Evolutionary conservation across 2,888 invertebrate genomes (phyloP), one percentile per base, ranked within the genome.

Genomic region (Bruchidius siliquastri): DNA sequence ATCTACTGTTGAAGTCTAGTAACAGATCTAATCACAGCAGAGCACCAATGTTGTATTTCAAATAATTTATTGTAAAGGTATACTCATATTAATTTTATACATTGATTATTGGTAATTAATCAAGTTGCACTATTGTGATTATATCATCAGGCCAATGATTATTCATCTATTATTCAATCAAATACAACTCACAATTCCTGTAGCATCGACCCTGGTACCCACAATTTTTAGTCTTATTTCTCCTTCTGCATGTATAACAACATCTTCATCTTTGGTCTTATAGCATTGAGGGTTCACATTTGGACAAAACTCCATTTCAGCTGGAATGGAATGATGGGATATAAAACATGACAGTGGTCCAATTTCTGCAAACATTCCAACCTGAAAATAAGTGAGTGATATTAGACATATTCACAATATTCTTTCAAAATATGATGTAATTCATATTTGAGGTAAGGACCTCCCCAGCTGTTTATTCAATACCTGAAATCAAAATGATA

Each of bases 231-330:
- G 88, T 86, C 99, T 90, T 82, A 99, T 98, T 86, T 98, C 98
- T 87, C 98, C 98, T 87, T 98, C 98, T 75, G 96, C 96, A 84
- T 97, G 96, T 82, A 99, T 99, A 4, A 98, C 96, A 75, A 97
- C 94, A 87, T 98, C 98, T 90, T 99, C 98, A 87, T 98, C 97
- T 88, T 97, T 96, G 21, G 97, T 97, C 88, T 98, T 99, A 86
- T 99, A 99, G 85, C 99, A 99, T 0, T 98, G 97, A 20, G 99
- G 98, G 86, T 96, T 97, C 49, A 96, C 94, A 86, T 97, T 97
- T 0, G 99, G 98, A 86, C 99, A 99, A 87, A 98, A 99, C 85
- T 99, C 97, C 97, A 99, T 98, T 86, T 99, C 99, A 21, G 97
- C 95, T 72, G 99, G 99, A 81, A 99, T 99, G 1, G 98, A 98